Conservation (phyloP, 2,797 vertebrate species). For the Pogoniulus pusillus region DNA sequence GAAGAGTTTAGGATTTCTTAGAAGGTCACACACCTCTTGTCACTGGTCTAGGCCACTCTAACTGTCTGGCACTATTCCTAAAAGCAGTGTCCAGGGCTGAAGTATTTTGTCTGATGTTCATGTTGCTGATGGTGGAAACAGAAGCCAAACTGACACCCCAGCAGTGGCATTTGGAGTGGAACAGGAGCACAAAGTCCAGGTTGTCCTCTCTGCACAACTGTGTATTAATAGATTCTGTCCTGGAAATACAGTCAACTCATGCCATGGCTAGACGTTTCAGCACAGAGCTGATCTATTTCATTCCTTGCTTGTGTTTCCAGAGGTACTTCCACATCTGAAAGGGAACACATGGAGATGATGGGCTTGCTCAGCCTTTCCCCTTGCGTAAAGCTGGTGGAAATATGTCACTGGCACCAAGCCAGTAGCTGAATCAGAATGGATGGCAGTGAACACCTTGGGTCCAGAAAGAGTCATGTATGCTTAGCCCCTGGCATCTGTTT, state of each 20-base stretch:
- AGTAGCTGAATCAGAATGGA: not conserved
- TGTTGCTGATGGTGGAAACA: not conserved
- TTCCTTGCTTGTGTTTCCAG: not conserved
- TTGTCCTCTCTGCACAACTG: not conserved
- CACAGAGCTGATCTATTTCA: not conserved
- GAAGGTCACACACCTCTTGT: not conserved
- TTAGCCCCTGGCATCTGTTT: fast-evolving
- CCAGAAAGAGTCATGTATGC: fast-evolving
- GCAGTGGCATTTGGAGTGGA: not conserved
- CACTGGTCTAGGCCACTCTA: not conserved
- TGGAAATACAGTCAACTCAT: not conserved
- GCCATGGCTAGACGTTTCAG: not conserved
- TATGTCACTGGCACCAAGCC: not conserved
- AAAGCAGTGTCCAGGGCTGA: not conserved
- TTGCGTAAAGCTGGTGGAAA: not conserved
- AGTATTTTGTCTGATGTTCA: not conserved
- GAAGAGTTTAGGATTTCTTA: not conserved
- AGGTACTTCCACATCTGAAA: not conserved
- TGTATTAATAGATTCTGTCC: fast-evolving
- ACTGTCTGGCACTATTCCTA: not conserved
- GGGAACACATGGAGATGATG: not conserved
- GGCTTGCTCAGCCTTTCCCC: not conserved
- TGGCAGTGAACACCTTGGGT: not conserved
- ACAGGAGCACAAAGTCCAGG: fast-evolving
- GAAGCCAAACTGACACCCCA: not conserved